phyloP scores from a whole-genome alignment of 1,140 invertebrate species.

The Charaxes varanes region DNA sequence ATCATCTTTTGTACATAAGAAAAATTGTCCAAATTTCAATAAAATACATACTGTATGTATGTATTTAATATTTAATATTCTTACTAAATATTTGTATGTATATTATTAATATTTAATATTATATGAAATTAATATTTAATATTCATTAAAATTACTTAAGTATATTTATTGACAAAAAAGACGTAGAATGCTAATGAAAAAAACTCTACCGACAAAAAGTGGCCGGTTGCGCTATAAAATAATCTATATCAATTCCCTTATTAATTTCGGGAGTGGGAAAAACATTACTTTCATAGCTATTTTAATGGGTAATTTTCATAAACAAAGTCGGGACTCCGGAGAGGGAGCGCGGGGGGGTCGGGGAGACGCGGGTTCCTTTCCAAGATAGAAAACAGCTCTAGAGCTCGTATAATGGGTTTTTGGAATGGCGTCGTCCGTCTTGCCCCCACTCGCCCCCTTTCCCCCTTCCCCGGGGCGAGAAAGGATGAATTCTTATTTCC shows the following conservation, averaged over 20 bases:
- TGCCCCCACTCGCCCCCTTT: conserved; percentile 39
- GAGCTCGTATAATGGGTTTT: conserved; percentile 73
- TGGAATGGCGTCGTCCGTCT: conserved; percentile 75
- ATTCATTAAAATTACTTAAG: too few relatives aligned
- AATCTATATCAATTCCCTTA: conserved; percentile 71
- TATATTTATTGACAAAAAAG: too few relatives aligned
- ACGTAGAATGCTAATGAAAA: too few relatives aligned
- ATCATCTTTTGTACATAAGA: too few relatives aligned
- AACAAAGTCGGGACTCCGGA: conserved; percentile 66
- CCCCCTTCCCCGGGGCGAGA: conserved; percentile 44
- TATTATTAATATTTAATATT: too few relatives aligned
- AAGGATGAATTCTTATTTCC: conserved; percentile 75
- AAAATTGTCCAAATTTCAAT: too few relatives aligned
- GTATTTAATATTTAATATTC: too few relatives aligned
- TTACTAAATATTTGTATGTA: too few relatives aligned
- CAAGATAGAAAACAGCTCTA: conserved; percentile 74
- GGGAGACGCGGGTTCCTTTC: conserved; percentile 51
- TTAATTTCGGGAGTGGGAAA: conserved; percentile 68
- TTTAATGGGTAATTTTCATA: conserved; percentile 74
- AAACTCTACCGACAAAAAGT: conserved; percentile 6
- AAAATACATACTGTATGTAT: too few relatives aligned
- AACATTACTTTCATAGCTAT: conserved; percentile 71
- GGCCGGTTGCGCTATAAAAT: conserved; percentile 26
- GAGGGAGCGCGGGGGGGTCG: conserved; percentile 23
- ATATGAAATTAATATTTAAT: too few relatives aligned